Evolutionary conservation across 2,113 vertebrate genomes (phyloP).

Genomic region (Callocephalon fimbriatum): DNA sequence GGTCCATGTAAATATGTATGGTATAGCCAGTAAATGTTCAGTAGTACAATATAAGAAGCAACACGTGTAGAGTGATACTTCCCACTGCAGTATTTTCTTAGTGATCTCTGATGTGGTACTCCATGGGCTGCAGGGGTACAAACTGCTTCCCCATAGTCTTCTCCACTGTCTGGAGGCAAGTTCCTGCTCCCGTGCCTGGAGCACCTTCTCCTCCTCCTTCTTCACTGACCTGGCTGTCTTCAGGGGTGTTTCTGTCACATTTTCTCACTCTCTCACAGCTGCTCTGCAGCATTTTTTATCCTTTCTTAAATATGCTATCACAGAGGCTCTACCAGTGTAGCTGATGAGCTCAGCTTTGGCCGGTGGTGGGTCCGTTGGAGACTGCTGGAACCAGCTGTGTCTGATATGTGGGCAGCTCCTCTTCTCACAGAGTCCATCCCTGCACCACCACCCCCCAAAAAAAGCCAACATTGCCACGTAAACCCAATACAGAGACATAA

Average conservation of each 20-base stretch:
- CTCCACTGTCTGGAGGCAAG: neutral
- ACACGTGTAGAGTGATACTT: neutral
- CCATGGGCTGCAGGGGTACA: neutral
- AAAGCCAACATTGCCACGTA: too few relatives aligned
- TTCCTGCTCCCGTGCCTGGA: neutral
- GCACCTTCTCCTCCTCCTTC: neutral
- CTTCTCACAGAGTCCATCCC: neutral
- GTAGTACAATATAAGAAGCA: neutral
- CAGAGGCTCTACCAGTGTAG: rapidly evolving
- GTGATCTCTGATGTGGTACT: neutral
- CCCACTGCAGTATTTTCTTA: neutral
- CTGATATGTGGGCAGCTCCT: neutral
- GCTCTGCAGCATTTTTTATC: rapidly evolving
- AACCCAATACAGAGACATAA: neutral
- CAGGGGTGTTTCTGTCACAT: neutral
- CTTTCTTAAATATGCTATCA: neutral
- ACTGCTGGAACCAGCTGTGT: neutral
- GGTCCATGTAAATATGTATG: neutral
- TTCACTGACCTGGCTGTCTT: neutral
- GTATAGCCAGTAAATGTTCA: neutral
- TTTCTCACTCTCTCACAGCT: neutral
- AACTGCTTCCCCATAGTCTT: neutral
- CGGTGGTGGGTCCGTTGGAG: rapidly evolving
- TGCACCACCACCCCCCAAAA: rapidly evolving
- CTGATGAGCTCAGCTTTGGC: neutral